Evolutionary conservation across 2,113 vertebrate genomes (phyloP).

Genomic region (Tachysurus fulvidraco): DNA sequence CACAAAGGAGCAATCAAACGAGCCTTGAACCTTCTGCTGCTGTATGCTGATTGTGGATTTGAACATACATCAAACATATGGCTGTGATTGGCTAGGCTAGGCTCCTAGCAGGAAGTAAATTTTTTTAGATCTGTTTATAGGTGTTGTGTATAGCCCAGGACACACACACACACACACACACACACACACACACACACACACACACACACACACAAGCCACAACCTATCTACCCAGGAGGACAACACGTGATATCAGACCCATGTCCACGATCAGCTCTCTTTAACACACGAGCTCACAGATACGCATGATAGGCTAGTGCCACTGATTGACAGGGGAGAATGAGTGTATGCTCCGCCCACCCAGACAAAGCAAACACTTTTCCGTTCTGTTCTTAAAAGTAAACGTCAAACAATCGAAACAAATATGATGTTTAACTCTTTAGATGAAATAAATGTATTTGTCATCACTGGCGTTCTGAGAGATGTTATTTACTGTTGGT

Average conservation of each 20-base stretch:
- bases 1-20: not conserved
- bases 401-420: no score
- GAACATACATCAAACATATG: not conserved
- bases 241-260: not conserved
- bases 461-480: no score
- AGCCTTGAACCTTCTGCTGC: slow-evolving; percentile 3
- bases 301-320: not conserved
- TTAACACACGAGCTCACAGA: not conserved
- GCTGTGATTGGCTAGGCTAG: not conserved
- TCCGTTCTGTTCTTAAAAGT: not conserved
- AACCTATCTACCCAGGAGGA: no score
- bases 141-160: not conserved
- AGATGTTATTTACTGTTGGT: no score
- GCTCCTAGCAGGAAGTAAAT: not conserved
- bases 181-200: no score
- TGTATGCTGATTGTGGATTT: not conserved
- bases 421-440: no score
- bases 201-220: no score
- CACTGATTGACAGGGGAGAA: not conserved
- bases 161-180: no score
- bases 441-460: no score
- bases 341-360: not conserved
- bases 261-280: not conserved
- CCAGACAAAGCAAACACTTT: not conserved
- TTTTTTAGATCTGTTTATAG: not conserved